These are phyloP conservation scores for Tychaedon coryphoeus DNA, from an alignment of 2,113 vertebrate species.

Conservation along the genomic window DNA sequence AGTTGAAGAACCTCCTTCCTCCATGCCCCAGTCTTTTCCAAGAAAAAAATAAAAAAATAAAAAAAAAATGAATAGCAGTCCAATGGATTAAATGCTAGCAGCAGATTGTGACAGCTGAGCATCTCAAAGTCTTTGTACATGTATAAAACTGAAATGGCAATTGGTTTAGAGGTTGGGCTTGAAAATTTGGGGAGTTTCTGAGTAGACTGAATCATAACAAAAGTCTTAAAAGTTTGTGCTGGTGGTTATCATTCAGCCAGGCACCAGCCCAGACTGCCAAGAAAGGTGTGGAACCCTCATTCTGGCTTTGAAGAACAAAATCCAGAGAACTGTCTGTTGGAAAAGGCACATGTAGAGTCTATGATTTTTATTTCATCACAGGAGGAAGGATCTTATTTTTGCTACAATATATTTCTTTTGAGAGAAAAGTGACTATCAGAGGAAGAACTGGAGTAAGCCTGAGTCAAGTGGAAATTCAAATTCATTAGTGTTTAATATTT, in stretches of 20 bases:
- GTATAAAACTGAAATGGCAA: neutral
- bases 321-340: rapidly evolving
- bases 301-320: neutral
- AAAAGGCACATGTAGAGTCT: neutral
- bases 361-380: neutral
- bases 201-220: neutral
- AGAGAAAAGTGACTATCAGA: neutral
- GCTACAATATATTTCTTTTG: neutral
- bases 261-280: neutral
- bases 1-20: neutral
- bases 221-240: neutral
- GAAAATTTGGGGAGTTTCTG: neutral
- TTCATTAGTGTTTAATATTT: neutral
- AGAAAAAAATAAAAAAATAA: neutral
- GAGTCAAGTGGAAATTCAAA: neutral
- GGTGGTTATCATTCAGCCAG: neutral
- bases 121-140: neutral
- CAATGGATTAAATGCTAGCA: neutral
- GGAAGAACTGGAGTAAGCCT: neutral
- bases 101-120: neutral
- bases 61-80: neutral
- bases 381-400: neutral
- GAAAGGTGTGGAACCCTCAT: neutral
- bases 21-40: neutral
- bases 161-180: neutral